phyloP scores from a whole-genome alignment of 2,797 vertebrate species.

The Huso huso region DNA sequence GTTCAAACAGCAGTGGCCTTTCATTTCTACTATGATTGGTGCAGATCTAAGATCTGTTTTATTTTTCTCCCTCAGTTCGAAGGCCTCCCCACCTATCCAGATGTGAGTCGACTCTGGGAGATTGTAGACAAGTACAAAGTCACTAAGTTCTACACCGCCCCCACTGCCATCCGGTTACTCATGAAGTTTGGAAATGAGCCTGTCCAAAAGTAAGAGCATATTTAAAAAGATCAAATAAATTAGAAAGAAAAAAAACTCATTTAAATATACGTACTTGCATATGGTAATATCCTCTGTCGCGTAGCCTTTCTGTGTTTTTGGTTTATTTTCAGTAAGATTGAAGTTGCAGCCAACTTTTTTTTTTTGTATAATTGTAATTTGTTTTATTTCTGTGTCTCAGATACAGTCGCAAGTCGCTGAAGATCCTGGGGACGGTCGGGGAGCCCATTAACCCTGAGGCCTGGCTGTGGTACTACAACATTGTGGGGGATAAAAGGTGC shows the following conservation, averaged over 20 bases:
- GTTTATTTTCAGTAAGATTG: too few species aligned
- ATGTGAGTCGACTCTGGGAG: conserved; percentile 82
- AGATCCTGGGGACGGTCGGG: conserved; percentile 84
- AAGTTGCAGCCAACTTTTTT: background rate
- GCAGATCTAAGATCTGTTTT: background rate
- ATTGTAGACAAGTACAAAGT: conserved; percentile 87
- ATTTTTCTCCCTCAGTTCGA: conserved; percentile 69
- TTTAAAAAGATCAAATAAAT: background rate
- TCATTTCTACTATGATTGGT: background rate
- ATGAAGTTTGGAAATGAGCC: conserved; percentile 94
- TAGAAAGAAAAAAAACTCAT: background rate
- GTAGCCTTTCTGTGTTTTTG: too few species aligned
- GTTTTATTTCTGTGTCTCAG: conserved; percentile 40
- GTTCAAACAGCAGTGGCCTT: too few species aligned
- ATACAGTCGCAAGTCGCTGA: conserved; percentile 78
- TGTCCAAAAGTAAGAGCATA: conserved; percentile 72
- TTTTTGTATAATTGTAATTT: background rate
- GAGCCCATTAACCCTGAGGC: conserved; percentile 97
- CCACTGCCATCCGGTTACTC: conserved; percentile 89
- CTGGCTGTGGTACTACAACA: conserved; percentile 89
- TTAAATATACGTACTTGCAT: background rate
- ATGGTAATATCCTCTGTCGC: background rate
- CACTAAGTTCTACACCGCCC: conserved; percentile 94
- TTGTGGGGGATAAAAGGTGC: conserved; percentile 83
- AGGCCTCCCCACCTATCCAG: conserved; percentile 86